Evolutionary conservation across 2,888 invertebrate genomes (phyloP), one percentile per base, ranked within the genome.

Genomic region (Pollenia amentaria): DNA sequence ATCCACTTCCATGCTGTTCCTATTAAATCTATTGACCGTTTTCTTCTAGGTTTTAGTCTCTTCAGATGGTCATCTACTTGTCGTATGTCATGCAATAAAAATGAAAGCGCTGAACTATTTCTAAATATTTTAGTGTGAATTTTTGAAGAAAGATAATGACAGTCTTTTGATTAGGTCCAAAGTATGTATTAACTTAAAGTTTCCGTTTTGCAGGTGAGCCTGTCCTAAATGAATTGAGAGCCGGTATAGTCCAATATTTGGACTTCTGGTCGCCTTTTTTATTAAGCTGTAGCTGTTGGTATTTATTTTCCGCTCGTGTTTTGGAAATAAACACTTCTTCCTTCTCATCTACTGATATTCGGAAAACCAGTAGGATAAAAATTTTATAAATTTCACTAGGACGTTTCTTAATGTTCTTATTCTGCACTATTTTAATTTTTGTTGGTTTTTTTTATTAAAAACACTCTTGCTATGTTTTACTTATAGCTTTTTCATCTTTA

Each of bases 1-100:
- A 62, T 16, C 62, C 62, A 62, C 9, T 62, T 62, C 62, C 62
- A 42, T 9, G 42, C 42, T n/a, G 62, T 62, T 62, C 62, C 42
- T 2, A 62, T 3, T 9, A 42, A n/a, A 42, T 62, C 16, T n/a
- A 62, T 40, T 42, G 62, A 62, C 4, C 42, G n/a, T 42, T 42
- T 62, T 16, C n/a, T 10, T 16, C 62, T 40, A 6, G 62, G 62
- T 42, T n/a, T 51, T n/a, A 51, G n/a, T n/a, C n/a, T n/a, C n/a
- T n/a, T n/a, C n/a, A n/a, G n/a, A n/a, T n/a, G n/a, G n/a, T n/a
- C n/a, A n/a, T n/a, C n/a, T n/a, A n/a, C n/a, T n/a, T n/a, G n/a
- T n/a, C n/a, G n/a, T n/a, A n/a, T n/a, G n/a, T n/a, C n/a, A n/a
- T n/a, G n/a, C n/a, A n/a, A n/a, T n/a, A n/a, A n/a, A n/a, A n/a